Conservation (phyloP, 2,888 invertebrate species). For the Lochmaea capreae region DNA sequence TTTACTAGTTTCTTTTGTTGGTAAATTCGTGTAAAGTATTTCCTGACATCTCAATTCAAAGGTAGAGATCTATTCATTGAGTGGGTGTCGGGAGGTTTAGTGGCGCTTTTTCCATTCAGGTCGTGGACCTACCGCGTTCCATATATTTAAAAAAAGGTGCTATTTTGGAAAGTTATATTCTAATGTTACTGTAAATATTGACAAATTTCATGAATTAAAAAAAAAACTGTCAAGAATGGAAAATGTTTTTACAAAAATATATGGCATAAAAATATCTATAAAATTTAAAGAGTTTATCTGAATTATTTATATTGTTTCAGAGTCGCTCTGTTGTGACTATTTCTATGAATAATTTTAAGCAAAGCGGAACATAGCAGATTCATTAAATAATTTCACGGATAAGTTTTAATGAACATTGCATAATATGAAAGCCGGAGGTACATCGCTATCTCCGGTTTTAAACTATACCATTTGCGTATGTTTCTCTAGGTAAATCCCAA, state of each 20-base stretch:
- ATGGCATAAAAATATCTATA: no score
- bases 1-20: conserved; percentile 60
- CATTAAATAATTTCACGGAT: conserved; percentile 3
- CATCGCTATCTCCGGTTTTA: conserved; percentile 34
- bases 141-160: neutral
- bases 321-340: neutral
- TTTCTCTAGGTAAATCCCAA: conserved; percentile 35
- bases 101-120: conserved; percentile 43
- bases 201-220: no score
- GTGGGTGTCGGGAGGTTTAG: conserved; percentile 41
- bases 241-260: no score
- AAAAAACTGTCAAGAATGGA: no score
- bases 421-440: conserved; percentile 31
- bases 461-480: conserved; percentile 4
- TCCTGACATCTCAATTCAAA: conserved; percentile 62
- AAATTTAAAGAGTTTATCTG: no score
- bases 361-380: conserved; percentile 6
- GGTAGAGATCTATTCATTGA: conserved; percentile 54
- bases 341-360: neutral
- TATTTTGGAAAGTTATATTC: neutral
- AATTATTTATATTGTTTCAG: no score
- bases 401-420: conserved; percentile 2
- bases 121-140: conserved; percentile 39
- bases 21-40: conserved; percentile 58
- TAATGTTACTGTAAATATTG: no score